These are phyloP conservation scores for Rhyacichthys aspro DNA, from an alignment of 2,797 vertebrate species.

Conservation along the genomic window DNA sequence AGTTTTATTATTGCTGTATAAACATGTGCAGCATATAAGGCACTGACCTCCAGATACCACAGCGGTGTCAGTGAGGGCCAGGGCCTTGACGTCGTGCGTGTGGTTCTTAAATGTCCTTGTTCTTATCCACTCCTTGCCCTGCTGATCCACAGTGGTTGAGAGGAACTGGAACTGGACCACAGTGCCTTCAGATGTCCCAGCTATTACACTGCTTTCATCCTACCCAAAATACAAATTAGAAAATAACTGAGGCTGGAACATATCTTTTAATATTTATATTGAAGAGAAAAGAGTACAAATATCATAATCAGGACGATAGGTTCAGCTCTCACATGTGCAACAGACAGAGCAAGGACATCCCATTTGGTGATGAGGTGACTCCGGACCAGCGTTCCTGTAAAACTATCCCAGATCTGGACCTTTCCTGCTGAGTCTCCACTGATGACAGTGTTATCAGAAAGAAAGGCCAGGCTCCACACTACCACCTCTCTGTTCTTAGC, in stretches of 20 bases:
- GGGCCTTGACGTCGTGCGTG: constrained; percentile 88
- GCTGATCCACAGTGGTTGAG: constrained; percentile 67
- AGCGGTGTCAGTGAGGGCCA: constrained; percentile 83
- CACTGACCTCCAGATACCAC: constrained; percentile 91
- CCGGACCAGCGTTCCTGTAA: constrained; percentile 83
- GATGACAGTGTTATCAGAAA: constrained; percentile 83
- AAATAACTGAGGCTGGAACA: not conserved
- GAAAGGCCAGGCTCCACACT: constrained; percentile 88
- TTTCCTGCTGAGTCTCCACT: constrained; percentile 90
- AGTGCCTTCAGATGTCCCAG: constrained; percentile 89
- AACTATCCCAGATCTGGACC: constrained; percentile 92
- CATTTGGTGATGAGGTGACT: constrained; percentile 84
- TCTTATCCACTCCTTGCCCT: constrained; percentile 86
- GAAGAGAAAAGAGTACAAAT: no score
- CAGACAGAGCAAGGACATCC: constrained; percentile 83
- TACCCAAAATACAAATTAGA: constrained; percentile 31
- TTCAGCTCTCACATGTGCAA: constrained; percentile 78
- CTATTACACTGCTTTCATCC: constrained; percentile 90
- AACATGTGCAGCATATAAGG: not conserved
- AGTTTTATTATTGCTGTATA: no score
- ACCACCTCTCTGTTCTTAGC: constrained; percentile 78
- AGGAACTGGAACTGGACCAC: constrained; percentile 91
- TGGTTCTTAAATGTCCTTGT: constrained; percentile 93
- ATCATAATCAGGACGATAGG: no score
- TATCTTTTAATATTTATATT: no score